phyloP scores from a whole-genome alignment of 2,113 vertebrate species.

The Mobula hypostoma region DNA sequence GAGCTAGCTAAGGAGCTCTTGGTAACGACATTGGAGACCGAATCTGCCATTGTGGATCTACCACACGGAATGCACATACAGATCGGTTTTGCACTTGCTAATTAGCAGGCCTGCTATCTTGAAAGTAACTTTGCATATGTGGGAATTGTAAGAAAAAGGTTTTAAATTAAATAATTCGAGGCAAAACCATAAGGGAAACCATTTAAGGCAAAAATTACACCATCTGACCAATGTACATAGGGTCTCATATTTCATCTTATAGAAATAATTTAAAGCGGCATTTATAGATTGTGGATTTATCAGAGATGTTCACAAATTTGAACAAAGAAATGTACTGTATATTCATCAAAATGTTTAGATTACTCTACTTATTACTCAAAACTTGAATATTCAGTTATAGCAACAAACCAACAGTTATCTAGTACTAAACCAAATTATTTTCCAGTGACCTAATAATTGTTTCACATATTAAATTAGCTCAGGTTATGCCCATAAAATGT shows the following conservation, averaged over 20 bases:
- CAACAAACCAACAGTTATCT: neutral
- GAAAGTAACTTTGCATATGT: neutral
- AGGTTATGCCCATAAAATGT: neutral
- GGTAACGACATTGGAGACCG: too few relatives aligned
- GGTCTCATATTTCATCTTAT: neutral
- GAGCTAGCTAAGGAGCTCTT: neutral
- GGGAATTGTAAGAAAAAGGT: neutral
- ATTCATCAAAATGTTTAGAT: neutral
- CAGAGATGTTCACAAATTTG: slow-evolving; percentile 17
- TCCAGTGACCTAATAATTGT: neutral
- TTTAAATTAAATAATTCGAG: neutral
- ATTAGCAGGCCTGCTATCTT: neutral
- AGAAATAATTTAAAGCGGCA: neutral
- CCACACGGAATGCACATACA: neutral
- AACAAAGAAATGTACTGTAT: neutral
- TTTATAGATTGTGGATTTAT: neutral
- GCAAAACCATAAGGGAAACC: neutral
- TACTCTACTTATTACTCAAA: neutral
- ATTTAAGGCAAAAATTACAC: neutral
- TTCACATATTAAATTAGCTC: neutral
- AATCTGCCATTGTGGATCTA: neutral
- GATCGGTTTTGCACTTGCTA: neutral
- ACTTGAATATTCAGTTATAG: neutral
- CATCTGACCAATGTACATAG: neutral
- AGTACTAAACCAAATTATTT: neutral